Conservation (phyloP, 2,888 invertebrate genomes). For the Metallyticus violacea region DNA sequence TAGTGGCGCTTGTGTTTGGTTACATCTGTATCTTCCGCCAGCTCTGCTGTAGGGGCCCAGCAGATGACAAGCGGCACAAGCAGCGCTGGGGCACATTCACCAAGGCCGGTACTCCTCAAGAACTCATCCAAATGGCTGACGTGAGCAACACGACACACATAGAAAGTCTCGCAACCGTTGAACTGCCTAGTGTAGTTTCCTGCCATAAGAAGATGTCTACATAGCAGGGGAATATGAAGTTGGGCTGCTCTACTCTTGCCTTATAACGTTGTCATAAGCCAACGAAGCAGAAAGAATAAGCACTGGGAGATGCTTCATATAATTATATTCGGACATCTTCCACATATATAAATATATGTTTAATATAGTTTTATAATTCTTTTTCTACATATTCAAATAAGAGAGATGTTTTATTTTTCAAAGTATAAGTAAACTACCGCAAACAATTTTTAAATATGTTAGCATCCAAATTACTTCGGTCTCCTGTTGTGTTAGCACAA, state of each 20-base stretch:
- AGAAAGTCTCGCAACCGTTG: slow-evolving; percentile 14
- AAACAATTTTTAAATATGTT: too few relatives aligned
- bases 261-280: background rate
- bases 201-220: background rate
- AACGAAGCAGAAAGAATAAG: background rate
- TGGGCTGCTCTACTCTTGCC: background rate
- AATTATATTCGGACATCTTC: background rate
- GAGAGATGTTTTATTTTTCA: background rate
- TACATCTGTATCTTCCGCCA: slow-evolving; percentile 65
- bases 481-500: too few relatives aligned
- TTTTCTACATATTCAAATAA: background rate
- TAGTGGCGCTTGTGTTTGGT: slow-evolving; percentile 62
- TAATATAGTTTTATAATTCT: background rate
- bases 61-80: slow-evolving; percentile 46
- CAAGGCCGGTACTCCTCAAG: slow-evolving; percentile 37
- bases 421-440: too few relatives aligned
- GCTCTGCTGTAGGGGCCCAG: slow-evolving; percentile 55
- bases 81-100: background rate
- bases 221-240: background rate
- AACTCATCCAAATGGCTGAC: slow-evolving; percentile 37
- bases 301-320: background rate
- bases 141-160: background rate
- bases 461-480: too few relatives aligned
- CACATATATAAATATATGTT: background rate
- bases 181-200: background rate